Evolutionary conservation across 1,140 invertebrate genomes (phyloP).

Genomic region (Drosophila ercepeae): DNA sequence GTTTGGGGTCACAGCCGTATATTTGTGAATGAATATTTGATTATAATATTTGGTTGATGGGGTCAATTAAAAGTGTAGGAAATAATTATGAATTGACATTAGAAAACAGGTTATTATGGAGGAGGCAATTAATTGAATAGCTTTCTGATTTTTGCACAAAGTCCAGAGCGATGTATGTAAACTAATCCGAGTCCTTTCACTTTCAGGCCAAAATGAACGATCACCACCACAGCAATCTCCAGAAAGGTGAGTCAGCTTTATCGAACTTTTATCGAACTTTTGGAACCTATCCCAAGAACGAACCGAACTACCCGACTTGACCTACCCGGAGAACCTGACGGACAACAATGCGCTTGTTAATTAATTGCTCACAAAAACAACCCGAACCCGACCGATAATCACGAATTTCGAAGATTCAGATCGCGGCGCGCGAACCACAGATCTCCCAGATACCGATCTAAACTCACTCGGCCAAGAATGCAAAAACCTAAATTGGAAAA

Average conservation of each 20-base stretch:
- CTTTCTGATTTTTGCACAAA: not conserved
- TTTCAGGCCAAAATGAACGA: constrained; percentile 87
- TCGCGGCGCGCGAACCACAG: constrained; percentile 47
- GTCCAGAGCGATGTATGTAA: not conserved
- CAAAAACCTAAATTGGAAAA: constrained; percentile 73
- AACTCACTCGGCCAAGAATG: constrained; percentile 45
- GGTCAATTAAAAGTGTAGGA: constrained; percentile 31
- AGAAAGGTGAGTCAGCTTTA: constrained; percentile 82
- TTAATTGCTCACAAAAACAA: constrained; percentile 60
- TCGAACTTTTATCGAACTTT: too few relatives aligned
- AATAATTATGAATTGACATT: constrained; percentile 42
- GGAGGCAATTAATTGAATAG: constrained; percentile 24
- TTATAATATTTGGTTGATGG: constrained; percentile 40
- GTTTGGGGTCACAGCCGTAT: constrained; percentile 4
- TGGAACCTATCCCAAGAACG: constrained; percentile 16
- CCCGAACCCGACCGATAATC: constrained; percentile 44
- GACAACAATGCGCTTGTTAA: constrained; percentile 58
- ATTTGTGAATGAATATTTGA: constrained; percentile 44
- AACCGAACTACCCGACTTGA: constrained; percentile 37
- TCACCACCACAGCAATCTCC: constrained; percentile 82
- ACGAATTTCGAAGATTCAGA: constrained; percentile 54
- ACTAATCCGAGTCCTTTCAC: constrained; percentile 27
- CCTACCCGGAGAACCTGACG: constrained; percentile 40
- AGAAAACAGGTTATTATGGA: constrained; percentile 37
- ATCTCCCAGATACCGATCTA: constrained; percentile 67